phyloP scores from a whole-genome alignment of 64 coral and sea anemone species.

The Montipora cactus region DNA sequence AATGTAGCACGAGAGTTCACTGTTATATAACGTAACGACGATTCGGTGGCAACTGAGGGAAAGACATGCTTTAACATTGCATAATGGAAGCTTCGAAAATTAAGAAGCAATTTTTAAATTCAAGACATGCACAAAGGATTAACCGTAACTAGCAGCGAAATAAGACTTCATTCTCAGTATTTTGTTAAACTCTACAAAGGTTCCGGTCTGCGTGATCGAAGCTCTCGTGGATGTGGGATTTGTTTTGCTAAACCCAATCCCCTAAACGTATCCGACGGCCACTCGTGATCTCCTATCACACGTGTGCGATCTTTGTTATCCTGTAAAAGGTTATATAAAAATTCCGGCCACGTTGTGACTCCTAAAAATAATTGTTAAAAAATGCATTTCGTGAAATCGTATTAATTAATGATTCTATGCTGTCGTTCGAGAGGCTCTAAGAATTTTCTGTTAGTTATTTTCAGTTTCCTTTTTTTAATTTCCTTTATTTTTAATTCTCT shows the following conservation, averaged over 20 bases:
- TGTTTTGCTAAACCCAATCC: not conserved
- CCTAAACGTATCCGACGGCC: not conserved
- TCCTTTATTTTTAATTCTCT: not conserved
- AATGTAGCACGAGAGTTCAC: not conserved
- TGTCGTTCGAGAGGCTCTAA: too few relatives aligned
- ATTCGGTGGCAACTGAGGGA: too few relatives aligned
- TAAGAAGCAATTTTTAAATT: too few relatives aligned
- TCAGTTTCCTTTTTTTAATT: not conserved
- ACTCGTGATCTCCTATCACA: not conserved
- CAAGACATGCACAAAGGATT: too few relatives aligned
- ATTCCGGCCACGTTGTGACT: too few relatives aligned
- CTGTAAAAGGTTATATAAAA: not conserved
- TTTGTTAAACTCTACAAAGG: not conserved
- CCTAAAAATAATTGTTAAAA: too few relatives aligned
- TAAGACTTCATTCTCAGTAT: not conserved
- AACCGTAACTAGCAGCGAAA: too few relatives aligned
- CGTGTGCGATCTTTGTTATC: not conserved
- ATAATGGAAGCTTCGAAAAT: too few relatives aligned
- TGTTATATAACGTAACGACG: slow-evolving; percentile 17
- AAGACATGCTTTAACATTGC: too few relatives aligned
- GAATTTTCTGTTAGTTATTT: not conserved
- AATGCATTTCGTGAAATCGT: too few relatives aligned
- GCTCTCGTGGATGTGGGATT: not conserved
- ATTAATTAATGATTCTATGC: too few relatives aligned
- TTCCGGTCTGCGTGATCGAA: slow-evolving; percentile 11